phyloP scores from a whole-genome alignment of 2,113 vertebrate genomes.

The Myotis lucifugus region DNA sequence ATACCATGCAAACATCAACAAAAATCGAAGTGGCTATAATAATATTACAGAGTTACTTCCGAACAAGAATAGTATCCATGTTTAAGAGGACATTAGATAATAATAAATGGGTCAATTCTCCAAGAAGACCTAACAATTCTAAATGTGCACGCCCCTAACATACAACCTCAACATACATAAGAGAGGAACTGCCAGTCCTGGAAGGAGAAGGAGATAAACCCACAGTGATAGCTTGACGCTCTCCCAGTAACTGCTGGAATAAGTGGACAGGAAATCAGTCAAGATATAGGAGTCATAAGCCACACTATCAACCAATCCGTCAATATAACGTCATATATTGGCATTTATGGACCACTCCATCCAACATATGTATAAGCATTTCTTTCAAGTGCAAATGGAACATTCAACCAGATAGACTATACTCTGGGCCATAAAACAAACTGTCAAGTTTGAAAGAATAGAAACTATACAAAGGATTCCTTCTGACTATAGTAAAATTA shows the following conservation, averaged over 20 bases:
- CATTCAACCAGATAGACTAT: background rate
- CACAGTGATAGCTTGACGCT: background rate
- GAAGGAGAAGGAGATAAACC: background rate
- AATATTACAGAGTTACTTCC: background rate
- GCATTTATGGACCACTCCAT: background rate
- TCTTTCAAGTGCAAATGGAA: background rate
- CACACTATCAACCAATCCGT: background rate
- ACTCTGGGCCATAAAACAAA: background rate
- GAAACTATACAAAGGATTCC: background rate
- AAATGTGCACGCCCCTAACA: background rate
- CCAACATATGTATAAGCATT: background rate
- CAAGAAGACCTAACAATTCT: background rate
- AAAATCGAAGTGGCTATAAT: background rate
- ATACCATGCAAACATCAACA: background rate
- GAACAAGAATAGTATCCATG: background rate
- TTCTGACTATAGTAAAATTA: background rate
- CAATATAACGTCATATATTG: background rate
- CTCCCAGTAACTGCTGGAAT: background rate
- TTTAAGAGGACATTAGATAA: background rate
- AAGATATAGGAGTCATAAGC: background rate
- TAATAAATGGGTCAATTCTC: background rate
- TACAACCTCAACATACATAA: background rate
- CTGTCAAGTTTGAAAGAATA: background rate
- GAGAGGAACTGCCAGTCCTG: background rate
- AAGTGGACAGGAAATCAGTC: background rate